phyloP scores from a whole-genome alignment of 2,888 invertebrate genomes.

The Eupithecia inturbata region DNA sequence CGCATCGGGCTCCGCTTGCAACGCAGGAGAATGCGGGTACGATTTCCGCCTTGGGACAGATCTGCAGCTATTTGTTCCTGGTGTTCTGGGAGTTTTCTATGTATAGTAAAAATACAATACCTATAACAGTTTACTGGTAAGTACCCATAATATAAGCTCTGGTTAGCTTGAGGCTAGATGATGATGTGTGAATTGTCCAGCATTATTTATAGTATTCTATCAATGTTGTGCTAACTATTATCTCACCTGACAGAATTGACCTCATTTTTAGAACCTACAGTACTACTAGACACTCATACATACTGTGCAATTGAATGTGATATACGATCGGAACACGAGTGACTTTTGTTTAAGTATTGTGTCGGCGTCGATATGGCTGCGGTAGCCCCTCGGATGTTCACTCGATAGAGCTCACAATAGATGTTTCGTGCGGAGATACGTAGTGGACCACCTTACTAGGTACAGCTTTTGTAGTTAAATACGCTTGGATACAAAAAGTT shows the following conservation, averaged over 20 bases:
- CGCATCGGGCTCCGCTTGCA: no score
- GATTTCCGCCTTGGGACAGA: no score
- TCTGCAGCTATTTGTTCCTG: neutral
- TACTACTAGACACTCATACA: neutral
- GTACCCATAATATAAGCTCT: neutral
- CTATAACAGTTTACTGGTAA: neutral
- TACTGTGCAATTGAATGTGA: constrained; percentile 36
- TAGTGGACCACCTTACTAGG: neutral
- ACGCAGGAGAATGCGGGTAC: no score
- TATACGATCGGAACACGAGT: constrained; percentile 50
- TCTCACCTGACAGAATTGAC: neutral
- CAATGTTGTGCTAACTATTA: neutral
- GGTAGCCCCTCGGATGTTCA: constrained; percentile 50
- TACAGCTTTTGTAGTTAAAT: neutral
- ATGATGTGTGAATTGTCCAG: neutral
- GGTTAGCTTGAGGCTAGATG: neutral
- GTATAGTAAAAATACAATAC: neutral
- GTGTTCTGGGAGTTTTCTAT: neutral
- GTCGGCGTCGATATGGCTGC: constrained; percentile 53
- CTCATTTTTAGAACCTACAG: neutral
- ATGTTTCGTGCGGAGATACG: constrained; percentile 44
- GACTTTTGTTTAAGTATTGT: constrained; percentile 61
- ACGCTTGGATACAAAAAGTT: neutral
- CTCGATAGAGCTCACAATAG: constrained; percentile 42
- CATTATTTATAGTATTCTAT: no score